phyloP scores from a whole-genome alignment of 2,888 invertebrate species.

The Andricus curvator region DNA sequence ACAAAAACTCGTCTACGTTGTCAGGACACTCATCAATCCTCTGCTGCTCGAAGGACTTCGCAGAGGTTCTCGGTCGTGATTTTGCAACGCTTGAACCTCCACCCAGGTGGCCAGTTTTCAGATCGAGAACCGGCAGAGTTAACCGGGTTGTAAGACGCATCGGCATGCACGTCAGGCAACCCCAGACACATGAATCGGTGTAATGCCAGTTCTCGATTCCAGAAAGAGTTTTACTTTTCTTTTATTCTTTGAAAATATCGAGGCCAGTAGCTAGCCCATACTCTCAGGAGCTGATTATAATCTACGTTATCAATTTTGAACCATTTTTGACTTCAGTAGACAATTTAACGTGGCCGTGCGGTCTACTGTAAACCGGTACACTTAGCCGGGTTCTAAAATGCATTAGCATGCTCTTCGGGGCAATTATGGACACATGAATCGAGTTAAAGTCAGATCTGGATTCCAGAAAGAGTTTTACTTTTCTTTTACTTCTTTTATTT shows the following conservation, averaged over 20 bases:
- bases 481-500: too few relatives aligned
- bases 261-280: background rate
- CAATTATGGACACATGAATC: too few relatives aligned
- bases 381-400: too few relatives aligned
- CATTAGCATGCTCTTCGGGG: too few relatives aligned
- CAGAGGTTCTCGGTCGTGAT: slow-evolving; percentile 54
- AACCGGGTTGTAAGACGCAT: slow-evolving; percentile 53
- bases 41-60: slow-evolving; percentile 49
- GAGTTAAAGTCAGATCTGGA: too few relatives aligned
- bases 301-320: too few relatives aligned
- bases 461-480: too few relatives aligned
- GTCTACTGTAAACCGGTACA: too few relatives aligned
- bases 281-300: too few relatives aligned
- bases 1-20: slow-evolving; percentile 76
- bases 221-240: background rate
- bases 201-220: slow-evolving; percentile 29
- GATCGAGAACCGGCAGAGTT: slow-evolving; percentile 38
- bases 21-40: slow-evolving; percentile 64
- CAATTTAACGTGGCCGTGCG: too few relatives aligned
- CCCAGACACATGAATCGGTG: slow-evolving; percentile 2
- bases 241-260: background rate
- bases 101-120: slow-evolving; percentile 8
- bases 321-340: too few relatives aligned
- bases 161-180: slow-evolving; percentile 49
- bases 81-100: slow-evolving; percentile 29